These are phyloP conservation scores for Serripes groenlandicus DNA, from an alignment of 2,888 invertebrate species.

Conservation along the genomic window DNA sequence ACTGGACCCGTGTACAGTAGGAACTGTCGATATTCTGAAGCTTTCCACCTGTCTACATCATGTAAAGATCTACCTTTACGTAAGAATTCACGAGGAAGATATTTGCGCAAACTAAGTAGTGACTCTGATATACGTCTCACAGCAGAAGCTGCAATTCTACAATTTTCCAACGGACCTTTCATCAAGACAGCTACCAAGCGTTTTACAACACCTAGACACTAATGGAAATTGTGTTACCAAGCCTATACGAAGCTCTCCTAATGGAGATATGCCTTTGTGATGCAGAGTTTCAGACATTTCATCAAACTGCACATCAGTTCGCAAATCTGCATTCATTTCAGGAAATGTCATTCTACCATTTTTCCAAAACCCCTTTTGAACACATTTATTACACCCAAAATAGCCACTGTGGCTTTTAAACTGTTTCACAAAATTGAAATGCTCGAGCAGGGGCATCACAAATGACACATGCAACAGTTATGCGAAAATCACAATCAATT, in stretches of 20 bases:
- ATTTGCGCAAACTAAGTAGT: not conserved
- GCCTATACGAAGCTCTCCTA: slow-evolving; percentile 55
- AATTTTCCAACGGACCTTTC: slow-evolving; percentile 58
- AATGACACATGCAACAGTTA: slow-evolving; percentile 65
- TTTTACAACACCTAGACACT: slow-evolving; percentile 78
- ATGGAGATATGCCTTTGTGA: slow-evolving; percentile 65
- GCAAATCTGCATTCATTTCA: slow-evolving; percentile 30
- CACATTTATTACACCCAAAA: slow-evolving; percentile 79
- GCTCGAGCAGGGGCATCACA: slow-evolving; percentile 81
- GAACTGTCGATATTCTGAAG: slow-evolving; percentile 77
- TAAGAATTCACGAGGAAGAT: slow-evolving; percentile 74
- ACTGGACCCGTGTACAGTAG: slow-evolving; percentile 77
- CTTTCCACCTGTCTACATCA: slow-evolving; percentile 78
- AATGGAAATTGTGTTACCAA: slow-evolving; percentile 74
- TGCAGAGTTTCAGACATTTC: slow-evolving; percentile 62
- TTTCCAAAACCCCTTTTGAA: slow-evolving; percentile 46
- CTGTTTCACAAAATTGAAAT: slow-evolving; percentile 74
- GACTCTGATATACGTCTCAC: slow-evolving; percentile 30
- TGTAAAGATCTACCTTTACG: slow-evolving; percentile 74
- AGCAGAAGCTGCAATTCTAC: slow-evolving; percentile 24
- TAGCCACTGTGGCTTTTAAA: slow-evolving; percentile 77
- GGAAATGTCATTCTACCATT: slow-evolving; percentile 60
- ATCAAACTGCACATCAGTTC: slow-evolving; percentile 65
- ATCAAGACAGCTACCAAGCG: slow-evolving; percentile 65
- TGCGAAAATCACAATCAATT: slow-evolving; percentile 5